Conservation (phyloP, 37 sponge, comb jelly and placozoan species). For the Spongilla lacustris region DNA sequence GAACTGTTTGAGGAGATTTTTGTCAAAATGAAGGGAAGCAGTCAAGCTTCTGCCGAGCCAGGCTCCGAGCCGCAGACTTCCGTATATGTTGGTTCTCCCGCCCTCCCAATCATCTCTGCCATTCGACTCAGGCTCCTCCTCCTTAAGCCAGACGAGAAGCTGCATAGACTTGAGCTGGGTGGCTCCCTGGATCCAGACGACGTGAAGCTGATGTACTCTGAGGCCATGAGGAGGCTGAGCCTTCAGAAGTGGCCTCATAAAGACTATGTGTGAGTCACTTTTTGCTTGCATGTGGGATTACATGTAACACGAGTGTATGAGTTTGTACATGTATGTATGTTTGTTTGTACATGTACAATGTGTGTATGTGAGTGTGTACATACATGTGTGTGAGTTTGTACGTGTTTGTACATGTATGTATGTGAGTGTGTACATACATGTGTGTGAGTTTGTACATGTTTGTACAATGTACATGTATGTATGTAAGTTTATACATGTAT, state of each 20-base stretch:
- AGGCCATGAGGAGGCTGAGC: constrained; percentile 63
- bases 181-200: constrained; percentile 8
- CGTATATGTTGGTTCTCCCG: not conserved
- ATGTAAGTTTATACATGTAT: no score
- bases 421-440: no score
- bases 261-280: constrained; percentile 61
- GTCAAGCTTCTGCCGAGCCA: not conserved
- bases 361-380: no score
- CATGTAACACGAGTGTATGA: not conserved
- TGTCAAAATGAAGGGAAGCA: constrained; percentile 5
- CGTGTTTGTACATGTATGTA: no score
- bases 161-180: constrained; percentile 25
- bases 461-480: no score
- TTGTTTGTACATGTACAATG: no score
- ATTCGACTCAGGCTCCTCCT: constrained; percentile 27
- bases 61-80: not conserved
- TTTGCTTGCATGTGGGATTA: not conserved
- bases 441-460: no score
- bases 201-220: constrained; percentile 50
- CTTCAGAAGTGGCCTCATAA: constrained; percentile 81
- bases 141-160: constrained; percentile 20
- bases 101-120: constrained; percentile 27
- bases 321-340: not conserved
- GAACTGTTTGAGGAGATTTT: constrained; percentile 33
- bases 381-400: no score